These are phyloP conservation scores for Idaea dimidiata DNA, from an alignment of 2,888 invertebrate genomes.

Conservation along the genomic window DNA sequence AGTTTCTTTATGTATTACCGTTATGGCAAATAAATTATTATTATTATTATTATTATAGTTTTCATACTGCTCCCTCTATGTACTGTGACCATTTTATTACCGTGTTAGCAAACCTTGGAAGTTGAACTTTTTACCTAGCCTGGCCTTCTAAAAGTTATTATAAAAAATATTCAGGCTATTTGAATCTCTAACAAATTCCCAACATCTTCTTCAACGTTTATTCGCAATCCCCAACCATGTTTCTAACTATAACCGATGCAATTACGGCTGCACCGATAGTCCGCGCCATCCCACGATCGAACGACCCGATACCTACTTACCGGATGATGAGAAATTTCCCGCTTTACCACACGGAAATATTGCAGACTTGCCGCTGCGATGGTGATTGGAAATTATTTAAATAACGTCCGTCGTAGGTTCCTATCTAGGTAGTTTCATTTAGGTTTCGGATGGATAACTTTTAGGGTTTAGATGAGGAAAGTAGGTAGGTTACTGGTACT, in stretches of 20 bases:
- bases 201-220: slow-evolving; percentile 13
- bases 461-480: too few relatives aligned
- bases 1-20: too few relatives aligned
- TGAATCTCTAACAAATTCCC: background rate
- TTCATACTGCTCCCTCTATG: too few relatives aligned
- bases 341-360: slow-evolving; percentile 62
- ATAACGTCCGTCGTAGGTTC: slow-evolving; percentile 5
- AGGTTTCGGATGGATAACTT: background rate
- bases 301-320: slow-evolving; percentile 35
- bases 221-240: slow-evolving; percentile 23
- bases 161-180: too few relatives aligned
- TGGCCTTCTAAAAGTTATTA: too few relatives aligned
- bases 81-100: too few relatives aligned
- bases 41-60: too few relatives aligned
- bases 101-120: too few relatives aligned
- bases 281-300: slow-evolving; percentile 41
- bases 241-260: slow-evolving; percentile 27
- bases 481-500: background rate
- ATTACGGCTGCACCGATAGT: slow-evolving; percentile 36
- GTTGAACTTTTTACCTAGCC: too few relatives aligned
- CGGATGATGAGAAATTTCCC: slow-evolving; percentile 67
- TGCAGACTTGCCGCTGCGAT: slow-evolving; percentile 20
- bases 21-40: too few relatives aligned
- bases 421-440: background rate
- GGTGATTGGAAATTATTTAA: slow-evolving; percentile 18